Base-by-base conservation (phyloP, 2,888 invertebrate genomes). In the Ferdinandea cuprea region DNA sequence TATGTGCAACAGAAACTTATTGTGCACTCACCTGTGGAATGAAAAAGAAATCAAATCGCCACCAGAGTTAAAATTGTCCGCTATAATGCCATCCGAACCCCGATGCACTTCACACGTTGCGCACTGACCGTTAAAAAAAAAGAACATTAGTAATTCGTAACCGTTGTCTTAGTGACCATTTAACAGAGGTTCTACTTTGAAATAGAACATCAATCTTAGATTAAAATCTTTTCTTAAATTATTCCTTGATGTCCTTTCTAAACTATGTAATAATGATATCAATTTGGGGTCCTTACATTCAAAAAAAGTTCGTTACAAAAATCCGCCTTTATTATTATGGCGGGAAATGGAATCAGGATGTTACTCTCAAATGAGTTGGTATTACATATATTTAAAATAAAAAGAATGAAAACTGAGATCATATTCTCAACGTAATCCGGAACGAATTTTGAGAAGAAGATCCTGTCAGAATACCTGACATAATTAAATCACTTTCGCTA, bases 21-120 rank as follows among this genome's bases (percentile, higher is more conserved):
- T 72, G 78, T 63, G 83, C 83, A 63, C 63, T 83, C 83, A 83
- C 83, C 83, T 83, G 83, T 83, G 61, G 66, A 77, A 66, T 65
- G 42, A 66, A 66, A 68, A 66, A 71, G 76, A 83, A 83, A 83
- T 83, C 83, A 83, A 83, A 78, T 78, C 83, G 72, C 52, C 83
- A 68, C 58, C 52, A 54, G 21, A 52, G 30, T 58, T 11, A 4
- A 37, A 77, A 66, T 21, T 54, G 66, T 81, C 78, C 63, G 56
- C 72, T 63, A 32, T 28, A 48, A 68, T 37, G n/a, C 37, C 25
- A 6, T 21, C 13, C 8, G 9, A n/a, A 15, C 59, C 52, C 59
- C 17, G 25, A 7, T 42, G 63, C 61, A 65, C 37, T 83, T 83
- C 83, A 58, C 83, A 83, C 83, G 83, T 40, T 83, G 83, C 66